Base-by-base conservation (phyloP, 2,113 vertebrate species). In the Brevimyrus niger region DNA sequence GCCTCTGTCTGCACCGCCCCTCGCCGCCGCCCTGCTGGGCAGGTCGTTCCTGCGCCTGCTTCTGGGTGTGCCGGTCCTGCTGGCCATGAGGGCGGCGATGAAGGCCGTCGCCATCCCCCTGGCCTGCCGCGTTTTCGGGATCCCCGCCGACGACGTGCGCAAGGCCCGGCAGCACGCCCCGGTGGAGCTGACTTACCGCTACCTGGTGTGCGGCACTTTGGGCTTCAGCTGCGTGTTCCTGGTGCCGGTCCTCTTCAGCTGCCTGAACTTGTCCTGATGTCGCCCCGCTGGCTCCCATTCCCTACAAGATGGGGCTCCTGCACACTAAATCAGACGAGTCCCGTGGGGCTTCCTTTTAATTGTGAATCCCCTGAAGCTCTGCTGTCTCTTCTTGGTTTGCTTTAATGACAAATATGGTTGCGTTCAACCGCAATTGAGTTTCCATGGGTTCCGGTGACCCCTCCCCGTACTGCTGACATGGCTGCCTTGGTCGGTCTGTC, bases 161-260 rank as follows among this genome's bases (percentile, higher is more conserved):
- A 94, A 88, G 89, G 98, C 98, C 1, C 93, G 98, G 53, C 98
- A 98, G 89, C 95, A 97, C 92, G 97, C 97, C 95, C 96, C 96
- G 42, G 97, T 99, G 0, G 98, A 99, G 94, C 95, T 99, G 85
- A 97, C 98, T 0, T 99, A 99, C 90, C 97, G 98, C 84, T 99
- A 98, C 73, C 93, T 98, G 0, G 99, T 98, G 0, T 99, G 99
- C 1, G 97, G 97, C 27, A 96, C 93, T 46, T 96, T 99, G n/a
- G 98, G 97, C 0, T 99, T 99, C 91, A 95, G 95, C 88, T 97
- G 97, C 86, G 95, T 96, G 51, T 97, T 94, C 85, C 44, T 98
- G 83, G 95, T 97, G 91, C 98, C 98, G 88, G 93, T 95, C 80
- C 69, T 99, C 89, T 99, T 99, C 91, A 94, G 90, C 47, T 93